A percentile compares a stretch with the other conserved stretches of the same genome.
Conservation (phyloP, 2,113 vertebrate genomes). For the Capreolus pygargus region DNA sequence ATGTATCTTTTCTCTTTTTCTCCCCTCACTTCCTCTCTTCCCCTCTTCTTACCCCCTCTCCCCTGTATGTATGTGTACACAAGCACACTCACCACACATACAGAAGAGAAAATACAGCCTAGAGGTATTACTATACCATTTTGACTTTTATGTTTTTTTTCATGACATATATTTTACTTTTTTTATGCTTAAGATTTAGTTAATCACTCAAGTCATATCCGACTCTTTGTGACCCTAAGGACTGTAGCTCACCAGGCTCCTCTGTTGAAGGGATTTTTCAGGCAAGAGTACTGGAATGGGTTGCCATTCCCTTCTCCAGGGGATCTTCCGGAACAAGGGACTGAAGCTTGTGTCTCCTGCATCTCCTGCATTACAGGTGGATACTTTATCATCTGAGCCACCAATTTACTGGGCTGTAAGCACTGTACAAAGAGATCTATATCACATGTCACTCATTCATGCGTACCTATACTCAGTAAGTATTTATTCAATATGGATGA, state of each 20-base stretch:
- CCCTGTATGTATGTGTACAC: fast-evolving
- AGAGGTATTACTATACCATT: not conserved
- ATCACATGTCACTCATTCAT: not conserved
- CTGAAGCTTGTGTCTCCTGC: not conserved
- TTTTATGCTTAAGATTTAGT: not conserved
- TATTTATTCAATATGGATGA: not conserved
- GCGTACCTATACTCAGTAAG: not conserved
- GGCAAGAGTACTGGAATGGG: not conserved
- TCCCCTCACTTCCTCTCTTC: fast-evolving
- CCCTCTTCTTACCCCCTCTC: too few relatives aligned
- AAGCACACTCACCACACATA: too few relatives aligned
- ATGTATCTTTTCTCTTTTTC: not conserved
- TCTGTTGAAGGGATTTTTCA: not conserved
- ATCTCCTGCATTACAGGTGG: not conserved
- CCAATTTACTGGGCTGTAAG: not conserved
- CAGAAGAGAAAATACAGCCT: not conserved
- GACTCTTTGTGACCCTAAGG: not conserved
- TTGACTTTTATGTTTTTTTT: not conserved
- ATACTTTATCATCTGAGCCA: not conserved
- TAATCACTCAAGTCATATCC: not conserved
- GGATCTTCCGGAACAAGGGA: not conserved
- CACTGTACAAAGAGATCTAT: not conserved
- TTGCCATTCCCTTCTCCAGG: not conserved
- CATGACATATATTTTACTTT: not conserved
- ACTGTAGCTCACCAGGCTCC: not conserved